Evolutionary conservation across 2,797 vertebrate species (phyloP).

Genomic region (Sciurus carolinensis): DNA sequence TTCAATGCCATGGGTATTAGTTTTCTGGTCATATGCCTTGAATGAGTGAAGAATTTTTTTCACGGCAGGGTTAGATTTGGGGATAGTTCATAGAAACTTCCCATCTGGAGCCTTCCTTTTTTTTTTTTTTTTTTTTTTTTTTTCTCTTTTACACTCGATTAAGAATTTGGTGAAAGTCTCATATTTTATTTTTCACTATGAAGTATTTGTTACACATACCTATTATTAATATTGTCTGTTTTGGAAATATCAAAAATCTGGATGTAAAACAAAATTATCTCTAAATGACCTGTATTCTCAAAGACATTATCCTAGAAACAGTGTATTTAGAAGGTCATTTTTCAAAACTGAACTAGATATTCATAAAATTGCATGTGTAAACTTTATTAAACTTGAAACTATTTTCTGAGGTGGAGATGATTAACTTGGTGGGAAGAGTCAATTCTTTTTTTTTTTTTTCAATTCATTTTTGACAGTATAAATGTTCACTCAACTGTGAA

Average conservation of each 20-base stretch:
- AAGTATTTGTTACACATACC: neutral
- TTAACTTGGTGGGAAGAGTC: neutral
- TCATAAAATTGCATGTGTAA: neutral
- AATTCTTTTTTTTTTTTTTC: slow-evolving; percentile 13
- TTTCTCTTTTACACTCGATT: neutral
- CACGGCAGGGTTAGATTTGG: neutral
- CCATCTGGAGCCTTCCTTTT: slow-evolving; percentile 9
- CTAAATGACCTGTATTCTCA: neutral
- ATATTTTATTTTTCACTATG: slow-evolving; percentile 19
- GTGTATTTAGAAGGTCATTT: slow-evolving; percentile 45
- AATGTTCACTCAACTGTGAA: slow-evolving; percentile 48
- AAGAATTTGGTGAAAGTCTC: slow-evolving; percentile 40
- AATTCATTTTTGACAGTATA: slow-evolving; percentile 51
- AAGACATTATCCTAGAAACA: neutral
- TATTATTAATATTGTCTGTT: slow-evolving; percentile 31
- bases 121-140: slow-evolving; percentile 27
- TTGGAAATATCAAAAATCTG: slow-evolving; percentile 41
- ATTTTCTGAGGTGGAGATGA: slow-evolving; percentile 33
- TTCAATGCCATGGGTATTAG: slow-evolving; percentile 22
- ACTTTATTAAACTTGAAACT: slow-evolving; percentile 32
- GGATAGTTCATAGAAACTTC: slow-evolving; percentile 39
- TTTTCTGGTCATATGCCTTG: slow-evolving; percentile 37
- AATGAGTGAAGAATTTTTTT: slow-evolving; percentile 43
- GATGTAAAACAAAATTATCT: slow-evolving; percentile 16
- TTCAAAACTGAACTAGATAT: slow-evolving; percentile 40